These are phyloP conservation scores for Synaphobranchus kaupii DNA, from an alignment of 2,797 vertebrate genomes.

Conservation along the genomic window DNA sequence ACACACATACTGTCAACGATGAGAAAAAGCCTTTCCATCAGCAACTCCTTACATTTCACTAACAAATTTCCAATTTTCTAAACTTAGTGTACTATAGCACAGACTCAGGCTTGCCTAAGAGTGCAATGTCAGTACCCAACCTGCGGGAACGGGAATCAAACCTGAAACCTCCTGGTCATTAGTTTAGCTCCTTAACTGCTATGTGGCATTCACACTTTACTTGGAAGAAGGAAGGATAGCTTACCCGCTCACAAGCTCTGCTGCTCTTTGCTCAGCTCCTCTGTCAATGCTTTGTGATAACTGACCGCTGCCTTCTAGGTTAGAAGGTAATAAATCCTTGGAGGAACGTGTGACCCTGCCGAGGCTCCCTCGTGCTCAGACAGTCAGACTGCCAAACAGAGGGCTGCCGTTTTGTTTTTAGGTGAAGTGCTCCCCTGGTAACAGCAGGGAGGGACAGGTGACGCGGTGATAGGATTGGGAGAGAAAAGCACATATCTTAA, in stretches of 20 bases:
- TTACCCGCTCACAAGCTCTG: conserved; percentile 4
- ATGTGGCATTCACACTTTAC: neutral
- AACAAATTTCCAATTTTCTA: neutral
- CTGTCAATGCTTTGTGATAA: conserved; percentile 45
- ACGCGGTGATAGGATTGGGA: conserved; percentile 45
- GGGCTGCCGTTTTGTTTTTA: conserved; percentile 46
- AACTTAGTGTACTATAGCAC: neutral
- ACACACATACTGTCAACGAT: neutral
- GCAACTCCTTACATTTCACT: neutral
- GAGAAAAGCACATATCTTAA: conserved; percentile 24
- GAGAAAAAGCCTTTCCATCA: neutral
- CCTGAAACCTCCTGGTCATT: neutral
- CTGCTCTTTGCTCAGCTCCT: conserved; percentile 21
- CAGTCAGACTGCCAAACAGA: conserved; percentile 48
- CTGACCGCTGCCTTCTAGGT: conserved; percentile 45
- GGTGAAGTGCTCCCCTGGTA: conserved; percentile 8
- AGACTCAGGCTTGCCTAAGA: neutral
- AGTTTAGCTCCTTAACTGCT: neutral
- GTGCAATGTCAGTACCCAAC: neutral
- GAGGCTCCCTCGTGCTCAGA: conserved; percentile 44
- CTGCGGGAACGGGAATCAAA: neutral
- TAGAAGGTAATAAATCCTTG: conserved; percentile 54
- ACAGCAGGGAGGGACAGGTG: neutral
- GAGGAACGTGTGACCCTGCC: conserved; percentile 47
- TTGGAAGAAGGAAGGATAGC: neutral